These are phyloP conservation scores for Gallinago media DNA, from an alignment of 2,113 vertebrate species.

Conservation along the genomic window DNA sequence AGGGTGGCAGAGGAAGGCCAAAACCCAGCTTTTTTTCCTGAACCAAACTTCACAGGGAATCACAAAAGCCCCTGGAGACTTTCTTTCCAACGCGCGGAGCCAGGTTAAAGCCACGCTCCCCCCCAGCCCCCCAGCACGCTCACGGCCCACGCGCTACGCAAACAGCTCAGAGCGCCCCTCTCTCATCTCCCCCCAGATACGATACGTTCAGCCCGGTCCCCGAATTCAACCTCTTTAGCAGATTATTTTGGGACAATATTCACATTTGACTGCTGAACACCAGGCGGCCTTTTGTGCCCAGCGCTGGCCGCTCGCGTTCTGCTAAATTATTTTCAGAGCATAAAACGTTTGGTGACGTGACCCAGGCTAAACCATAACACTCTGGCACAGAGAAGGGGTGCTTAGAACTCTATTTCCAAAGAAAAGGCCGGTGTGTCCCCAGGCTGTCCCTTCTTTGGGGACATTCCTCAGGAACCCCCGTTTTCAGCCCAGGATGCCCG, in stretches of 20 bases:
- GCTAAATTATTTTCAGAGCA: background rate
- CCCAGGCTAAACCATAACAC: background rate
- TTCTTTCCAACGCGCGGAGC: background rate
- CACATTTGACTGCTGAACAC: fast-evolving
- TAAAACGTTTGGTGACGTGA: background rate
- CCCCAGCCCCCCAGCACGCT: background rate
- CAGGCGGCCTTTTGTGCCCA: background rate
- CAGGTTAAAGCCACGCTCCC: background rate
- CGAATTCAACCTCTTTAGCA: background rate
- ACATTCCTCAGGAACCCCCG: fast-evolving
- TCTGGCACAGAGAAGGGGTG: fast-evolving
- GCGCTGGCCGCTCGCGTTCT: fast-evolving
- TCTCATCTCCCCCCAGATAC: background rate
- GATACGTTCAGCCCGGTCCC: background rate
- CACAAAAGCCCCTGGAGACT: fast-evolving
- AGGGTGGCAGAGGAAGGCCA: background rate
- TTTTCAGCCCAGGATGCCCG: fast-evolving
- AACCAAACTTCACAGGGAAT: background rate
- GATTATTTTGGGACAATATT: background rate
- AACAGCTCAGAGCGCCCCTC: background rate
- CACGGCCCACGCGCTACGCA: background rate
- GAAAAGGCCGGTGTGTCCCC: background rate
- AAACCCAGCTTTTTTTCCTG: background rate
- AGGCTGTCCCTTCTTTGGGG: background rate
- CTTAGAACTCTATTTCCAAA: background rate